Evolutionary conservation across 2,113 vertebrate genomes (phyloP), one percentile per base, ranked within the genome.

Genomic region (Isichthys henryi): DNA sequence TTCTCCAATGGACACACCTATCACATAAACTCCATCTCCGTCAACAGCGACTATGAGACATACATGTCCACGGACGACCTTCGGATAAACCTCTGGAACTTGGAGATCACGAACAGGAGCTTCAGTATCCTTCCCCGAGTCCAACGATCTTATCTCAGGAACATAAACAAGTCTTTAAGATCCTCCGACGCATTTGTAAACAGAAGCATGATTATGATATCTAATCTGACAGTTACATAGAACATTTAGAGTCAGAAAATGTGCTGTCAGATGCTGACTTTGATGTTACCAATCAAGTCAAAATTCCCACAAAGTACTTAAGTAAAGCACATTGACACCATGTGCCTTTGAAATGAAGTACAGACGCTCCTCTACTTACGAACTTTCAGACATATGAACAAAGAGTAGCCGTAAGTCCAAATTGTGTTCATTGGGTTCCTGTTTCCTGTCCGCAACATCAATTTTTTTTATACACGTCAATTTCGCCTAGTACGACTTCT

Each of bases 21-120:
- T 93, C 97, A 98, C 94, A 97, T 98, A 96, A 98, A 98, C 94
- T 98, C 97, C 92, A 98, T 98, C 94, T 97, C 97, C 0, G 97
- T 98, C 94, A 98, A 97, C 95, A 97, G 96, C 0, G 97, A 98
- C 95, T 96, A 96, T 1, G 97, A 98, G 93, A 98, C 97, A 46
- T 98, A 98, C 95, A 98, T 98, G 96, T 98, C 97, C 0, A 97
- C 97, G 0, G 97, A 98, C 0, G 97, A 98, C 95, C 95, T 98
- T 91, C 95, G 97, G 93, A 97, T 98, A 93, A 98, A 98, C 93
- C 95, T 98, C 39, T 98, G 97, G 97, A 97, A 98, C 92, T 96
- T 97, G 90, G 97, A 97, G 93, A 97, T 98, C 93, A 98, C 96
- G 19, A 97, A 97, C 94, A 96, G 96, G 88, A 97, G 97, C 93